phyloP scores from a whole-genome alignment of 2,113 vertebrate species.

The Equus przewalskii region DNA sequence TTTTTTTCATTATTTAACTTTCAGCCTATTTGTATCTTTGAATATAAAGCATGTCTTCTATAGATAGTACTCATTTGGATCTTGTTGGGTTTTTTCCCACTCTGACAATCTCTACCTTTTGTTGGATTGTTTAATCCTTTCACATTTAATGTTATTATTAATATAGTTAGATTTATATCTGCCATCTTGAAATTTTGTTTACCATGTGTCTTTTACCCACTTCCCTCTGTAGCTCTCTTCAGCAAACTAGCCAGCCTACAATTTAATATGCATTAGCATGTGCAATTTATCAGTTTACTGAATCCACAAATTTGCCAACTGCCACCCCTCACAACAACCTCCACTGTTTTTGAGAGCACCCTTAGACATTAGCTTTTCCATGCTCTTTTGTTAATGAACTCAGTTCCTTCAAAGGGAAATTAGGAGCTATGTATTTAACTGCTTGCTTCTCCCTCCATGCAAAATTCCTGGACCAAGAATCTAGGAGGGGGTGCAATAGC shows the following conservation, averaged over 20 bases:
- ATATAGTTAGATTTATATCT: background rate
- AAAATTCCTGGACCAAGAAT: background rate
- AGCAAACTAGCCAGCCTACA: background rate
- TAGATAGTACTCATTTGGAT: background rate
- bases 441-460: background rate
- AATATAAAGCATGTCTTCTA: background rate
- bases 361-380: background rate
- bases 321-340: background rate
- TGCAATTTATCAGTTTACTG: background rate
- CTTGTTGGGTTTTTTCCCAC: background rate
- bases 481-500: fast-evolving
- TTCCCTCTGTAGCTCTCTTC: background rate
- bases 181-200: background rate
- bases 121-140: background rate
- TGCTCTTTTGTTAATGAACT: background rate
- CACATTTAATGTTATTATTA: background rate
- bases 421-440: background rate
- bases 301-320: background rate
- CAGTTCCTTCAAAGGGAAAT: background rate
- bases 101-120: background rate
- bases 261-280: background rate
- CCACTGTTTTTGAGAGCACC: background rate
- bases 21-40: background rate
- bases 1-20: background rate
- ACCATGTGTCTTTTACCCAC: background rate